Percentiles rank a stretch among this genome's conserved stretches.
phyloP scores from a whole-genome alignment of 2,888 invertebrate genomes.

The Cephus runcator region DNA sequence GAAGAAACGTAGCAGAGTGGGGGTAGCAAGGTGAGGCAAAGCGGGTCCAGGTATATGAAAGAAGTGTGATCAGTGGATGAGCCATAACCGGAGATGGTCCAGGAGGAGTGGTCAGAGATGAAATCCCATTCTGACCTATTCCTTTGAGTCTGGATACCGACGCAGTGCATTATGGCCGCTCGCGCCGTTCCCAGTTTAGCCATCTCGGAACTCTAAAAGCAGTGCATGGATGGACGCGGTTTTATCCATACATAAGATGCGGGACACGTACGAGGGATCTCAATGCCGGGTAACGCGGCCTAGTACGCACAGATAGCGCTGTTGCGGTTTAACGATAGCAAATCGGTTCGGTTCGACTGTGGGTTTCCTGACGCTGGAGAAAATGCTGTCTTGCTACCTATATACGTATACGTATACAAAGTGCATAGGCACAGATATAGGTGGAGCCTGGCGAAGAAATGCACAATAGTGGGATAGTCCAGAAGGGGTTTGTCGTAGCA shows the following conservation, averaged over 20 bases:
- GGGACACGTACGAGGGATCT: not conserved
- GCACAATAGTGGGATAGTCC: not conserved
- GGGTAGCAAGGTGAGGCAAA: not conserved
- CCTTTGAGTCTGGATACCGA: conserved; percentile 54
- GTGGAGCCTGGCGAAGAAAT: not conserved
- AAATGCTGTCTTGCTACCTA: not conserved
- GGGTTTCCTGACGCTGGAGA: not conserved
- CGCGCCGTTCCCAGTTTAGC: conserved; percentile 37
- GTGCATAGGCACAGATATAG: not conserved
- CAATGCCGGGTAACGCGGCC: not conserved
- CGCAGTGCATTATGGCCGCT: conserved; percentile 63
- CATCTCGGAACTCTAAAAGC: not conserved
- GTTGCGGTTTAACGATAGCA: not conserved
- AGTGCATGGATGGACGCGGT: not conserved
- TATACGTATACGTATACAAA: not conserved
- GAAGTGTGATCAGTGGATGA: conserved; percentile 41
- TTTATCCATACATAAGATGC: not conserved
- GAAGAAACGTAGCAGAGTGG: not conserved
- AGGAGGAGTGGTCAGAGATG: conserved; percentile 61
- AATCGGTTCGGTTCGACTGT: not conserved
- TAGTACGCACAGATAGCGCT: not conserved
- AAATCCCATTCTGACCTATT: conserved; percentile 63
- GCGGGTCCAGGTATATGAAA: not conserved
- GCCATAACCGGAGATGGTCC: conserved; percentile 47
- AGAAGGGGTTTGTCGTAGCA: conserved; percentile 40